Base-by-base conservation (phyloP, 1,140 invertebrate species). In the Brachionus rotundiformis region DNA sequence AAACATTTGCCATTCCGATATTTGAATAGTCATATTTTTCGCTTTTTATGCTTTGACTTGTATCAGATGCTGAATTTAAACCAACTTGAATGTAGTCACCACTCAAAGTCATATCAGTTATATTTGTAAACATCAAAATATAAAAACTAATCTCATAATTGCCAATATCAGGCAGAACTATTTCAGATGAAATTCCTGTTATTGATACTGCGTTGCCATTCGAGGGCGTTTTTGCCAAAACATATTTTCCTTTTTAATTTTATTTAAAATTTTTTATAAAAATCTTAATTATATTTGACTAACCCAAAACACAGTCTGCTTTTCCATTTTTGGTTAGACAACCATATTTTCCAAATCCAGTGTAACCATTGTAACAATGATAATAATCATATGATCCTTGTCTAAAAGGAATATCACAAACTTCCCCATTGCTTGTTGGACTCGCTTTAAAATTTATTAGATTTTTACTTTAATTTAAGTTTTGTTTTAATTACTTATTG, bases 101-200 rank as follows among this genome's bases (percentile, higher is more conserved):
- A 25, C 25, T 19, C 6, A 13, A 19, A 25, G 39, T 44, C 19
- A 44, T 44, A 44, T 73, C 39, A 25, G 68, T 19, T 13, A 27
- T 44, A 73, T 73, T 73, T 73, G 68, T 44, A 47, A 47, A 73
- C 33, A 73, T 44, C 29, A 73, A 44, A 2, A 73, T 25, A 73
- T 44, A 73, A 73, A 73, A 73, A 19, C 36, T 41, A 4, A 73
- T 4, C 19, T 73, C 36, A 73, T 73, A 73, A 25, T 5, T 19
- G 0, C 68, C 68, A 25, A 7, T 8, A 25, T 25, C 19, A 8
- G 68, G 36, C 19, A 73, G 44, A 4, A 5, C 6, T 44, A 73
- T 73, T 41, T 68, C 31, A 19, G 16, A 36, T 6, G 63, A 39
- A 10, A 8, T 33, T 36, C 29, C 27, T 41, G 16, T 68, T 2